Percentiles rank a stretch among this genome's conserved stretches.
Evolutionary conservation across 64 coral and sea anemone genomes (phyloP).

Genomic region (Actinia equina): DNA sequence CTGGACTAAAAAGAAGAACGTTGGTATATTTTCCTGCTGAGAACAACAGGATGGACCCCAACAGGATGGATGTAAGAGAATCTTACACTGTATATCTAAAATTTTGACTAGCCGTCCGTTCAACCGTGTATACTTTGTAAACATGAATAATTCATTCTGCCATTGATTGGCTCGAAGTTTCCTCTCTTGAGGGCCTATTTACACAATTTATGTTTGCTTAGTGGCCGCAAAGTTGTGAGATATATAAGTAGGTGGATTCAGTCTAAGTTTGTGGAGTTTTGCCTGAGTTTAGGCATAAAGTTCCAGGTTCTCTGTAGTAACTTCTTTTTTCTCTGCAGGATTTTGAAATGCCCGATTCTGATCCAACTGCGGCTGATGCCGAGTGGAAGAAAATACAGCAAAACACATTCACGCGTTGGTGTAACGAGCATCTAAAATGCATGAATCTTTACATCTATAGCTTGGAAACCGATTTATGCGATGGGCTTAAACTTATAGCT

Average conservation of each 20-base stretch:
- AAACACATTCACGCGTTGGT: constrained; percentile 97
- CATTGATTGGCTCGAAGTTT: constrained; percentile 68
- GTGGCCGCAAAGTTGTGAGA: constrained; percentile 13
- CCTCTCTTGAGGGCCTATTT: constrained; percentile 17
- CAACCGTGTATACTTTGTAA: constrained; percentile 42
- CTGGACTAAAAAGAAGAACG: not conserved
- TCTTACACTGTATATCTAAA: not conserved
- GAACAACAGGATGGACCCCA: constrained; percentile 6
- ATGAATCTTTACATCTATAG: constrained; percentile 94
- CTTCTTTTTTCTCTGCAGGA: constrained; percentile 12
- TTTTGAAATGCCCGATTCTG: constrained; percentile 78
- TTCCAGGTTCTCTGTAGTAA: not conserved
- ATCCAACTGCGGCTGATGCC: constrained; percentile 95
- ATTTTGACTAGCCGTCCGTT: constrained; percentile 40
- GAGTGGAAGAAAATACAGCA: constrained; percentile 99
- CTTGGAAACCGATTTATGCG: constrained; percentile 90
- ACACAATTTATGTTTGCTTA: constrained; percentile 61
- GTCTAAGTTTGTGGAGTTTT: constrained; percentile 24
- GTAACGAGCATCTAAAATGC: constrained; percentile 99
- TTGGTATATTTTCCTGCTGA: constrained; percentile 2
- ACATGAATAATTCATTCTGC: constrained; percentile 90
- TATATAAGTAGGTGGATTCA: constrained; percentile 17
- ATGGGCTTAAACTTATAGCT: constrained; percentile 92
- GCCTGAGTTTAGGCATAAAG: not conserved
- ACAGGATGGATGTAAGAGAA: constrained; percentile 64